These are phyloP conservation scores for Syngnathus scovelli DNA, from an alignment of 2,113 vertebrate genomes.

Conservation along the genomic window DNA sequence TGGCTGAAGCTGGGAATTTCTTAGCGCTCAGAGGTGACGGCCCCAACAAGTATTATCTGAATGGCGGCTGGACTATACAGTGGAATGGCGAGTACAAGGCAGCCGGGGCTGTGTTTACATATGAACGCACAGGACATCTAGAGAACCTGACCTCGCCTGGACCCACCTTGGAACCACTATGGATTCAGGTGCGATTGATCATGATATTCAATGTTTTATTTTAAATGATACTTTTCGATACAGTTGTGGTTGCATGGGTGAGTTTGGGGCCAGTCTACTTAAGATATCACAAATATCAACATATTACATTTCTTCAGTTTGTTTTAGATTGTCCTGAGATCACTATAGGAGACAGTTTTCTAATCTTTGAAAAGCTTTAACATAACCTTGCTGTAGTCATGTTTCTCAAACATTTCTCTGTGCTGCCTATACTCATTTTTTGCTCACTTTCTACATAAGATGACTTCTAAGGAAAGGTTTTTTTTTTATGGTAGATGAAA, in stretches of 20 bases:
- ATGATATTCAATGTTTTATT: background rate
- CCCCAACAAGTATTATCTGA: conserved; percentile 86
- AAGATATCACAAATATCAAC: no score
- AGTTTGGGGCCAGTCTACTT: no score
- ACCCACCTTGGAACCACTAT: conserved; percentile 84
- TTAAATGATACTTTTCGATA: background rate
- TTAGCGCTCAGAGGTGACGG: conserved; percentile 83
- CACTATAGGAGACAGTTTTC: no score
- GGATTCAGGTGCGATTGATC: conserved; percentile 83
- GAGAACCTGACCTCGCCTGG: conserved; percentile 92
- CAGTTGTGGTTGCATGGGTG: background rate
- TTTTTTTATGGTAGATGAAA: no score
- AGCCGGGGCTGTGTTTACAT: conserved; percentile 90
- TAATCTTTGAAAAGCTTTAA: no score
- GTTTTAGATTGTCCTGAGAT: no score
- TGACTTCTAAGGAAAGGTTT: no score
- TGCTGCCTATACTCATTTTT: no score
- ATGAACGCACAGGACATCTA: conserved; percentile 79
- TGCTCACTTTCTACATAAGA: no score
- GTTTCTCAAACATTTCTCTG: no score
- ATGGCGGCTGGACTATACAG: conserved; percentile 92
- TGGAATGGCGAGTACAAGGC: conserved; percentile 90
- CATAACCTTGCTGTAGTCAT: no score
- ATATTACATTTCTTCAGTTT: no score
- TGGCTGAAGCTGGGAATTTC: conserved; percentile 86